phyloP scores from a whole-genome alignment of 2,113 vertebrate genomes.

The Rallus limicola region DNA sequence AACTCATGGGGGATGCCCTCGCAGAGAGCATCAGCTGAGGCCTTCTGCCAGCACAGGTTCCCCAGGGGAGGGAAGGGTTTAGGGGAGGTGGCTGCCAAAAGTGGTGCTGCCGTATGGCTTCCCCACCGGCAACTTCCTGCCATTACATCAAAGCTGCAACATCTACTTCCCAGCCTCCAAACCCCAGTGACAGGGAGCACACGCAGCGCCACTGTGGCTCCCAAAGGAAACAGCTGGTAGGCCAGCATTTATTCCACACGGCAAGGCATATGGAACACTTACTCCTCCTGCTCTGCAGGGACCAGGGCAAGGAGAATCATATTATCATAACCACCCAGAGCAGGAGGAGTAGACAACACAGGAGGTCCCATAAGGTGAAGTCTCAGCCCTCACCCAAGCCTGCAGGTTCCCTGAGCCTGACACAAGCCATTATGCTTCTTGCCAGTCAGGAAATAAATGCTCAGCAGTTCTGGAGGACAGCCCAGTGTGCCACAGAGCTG shows the following conservation, averaged over 20 bases:
- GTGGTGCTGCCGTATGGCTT: background rate
- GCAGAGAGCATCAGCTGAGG: background rate
- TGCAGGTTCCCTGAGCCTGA: background rate
- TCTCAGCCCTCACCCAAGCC: background rate
- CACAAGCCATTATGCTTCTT: background rate
- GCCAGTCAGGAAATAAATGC: accelerated
- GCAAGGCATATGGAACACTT: background rate
- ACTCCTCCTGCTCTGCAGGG: background rate
- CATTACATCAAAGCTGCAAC: accelerated
- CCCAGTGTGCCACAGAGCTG: background rate
- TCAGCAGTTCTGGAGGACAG: background rate
- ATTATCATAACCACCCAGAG: background rate
- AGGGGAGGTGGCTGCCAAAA: background rate
- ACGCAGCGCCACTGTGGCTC: accelerated
- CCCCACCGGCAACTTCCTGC: accelerated
- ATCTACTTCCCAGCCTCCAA: background rate
- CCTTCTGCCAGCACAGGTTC: background rate
- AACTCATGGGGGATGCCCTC: background rate
- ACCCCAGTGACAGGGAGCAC: background rate
- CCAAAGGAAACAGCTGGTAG: background rate
- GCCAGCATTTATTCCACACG: accelerated
- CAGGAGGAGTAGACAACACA: background rate
- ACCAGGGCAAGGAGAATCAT: background rate
- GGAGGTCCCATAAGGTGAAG: background rate
- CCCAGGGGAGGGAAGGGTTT: background rate